Conservation (phyloP, 2,797 vertebrate species). For the Menidia menidia region DNA sequence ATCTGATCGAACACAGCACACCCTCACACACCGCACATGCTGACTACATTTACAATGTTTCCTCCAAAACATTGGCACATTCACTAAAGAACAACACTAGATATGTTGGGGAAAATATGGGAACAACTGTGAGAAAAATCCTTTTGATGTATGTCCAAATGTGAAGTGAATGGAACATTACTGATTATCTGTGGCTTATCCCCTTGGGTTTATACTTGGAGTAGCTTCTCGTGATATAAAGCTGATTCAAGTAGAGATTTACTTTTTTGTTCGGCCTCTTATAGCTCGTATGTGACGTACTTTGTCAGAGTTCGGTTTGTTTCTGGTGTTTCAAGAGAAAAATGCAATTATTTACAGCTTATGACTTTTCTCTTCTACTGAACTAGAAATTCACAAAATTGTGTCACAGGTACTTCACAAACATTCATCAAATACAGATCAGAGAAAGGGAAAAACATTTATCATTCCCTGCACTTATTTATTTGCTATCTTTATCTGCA, state of each 20-base stretch:
- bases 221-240: too few species aligned
- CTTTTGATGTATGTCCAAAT: constrained; percentile 5
- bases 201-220: too few species aligned
- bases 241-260: too few species aligned
- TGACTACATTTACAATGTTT: constrained; percentile 36
- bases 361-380: not conserved
- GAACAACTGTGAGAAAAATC: not conserved
- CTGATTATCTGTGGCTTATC: not conserved
- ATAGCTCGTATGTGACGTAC: not conserved
- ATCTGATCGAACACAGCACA: not conserved
- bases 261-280: not conserved
- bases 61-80: constrained; percentile 43
- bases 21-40: not conserved
- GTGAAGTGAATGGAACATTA: constrained; percentile 2
- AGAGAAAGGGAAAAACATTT: not conserved
- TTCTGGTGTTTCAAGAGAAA: not conserved
- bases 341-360: not conserved
- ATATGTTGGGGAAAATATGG: constrained; percentile 35
- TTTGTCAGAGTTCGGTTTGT: not conserved
- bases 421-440: not conserved
- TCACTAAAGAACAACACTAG: constrained; percentile 23
- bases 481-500: too few species aligned
- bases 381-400: not conserved
- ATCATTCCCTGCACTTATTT: too few species aligned
- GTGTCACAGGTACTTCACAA: not conserved